These are phyloP conservation scores for Nesidiocoris tenuis DNA, from an alignment of 2,888 invertebrate species.

Conservation along the genomic window DNA sequence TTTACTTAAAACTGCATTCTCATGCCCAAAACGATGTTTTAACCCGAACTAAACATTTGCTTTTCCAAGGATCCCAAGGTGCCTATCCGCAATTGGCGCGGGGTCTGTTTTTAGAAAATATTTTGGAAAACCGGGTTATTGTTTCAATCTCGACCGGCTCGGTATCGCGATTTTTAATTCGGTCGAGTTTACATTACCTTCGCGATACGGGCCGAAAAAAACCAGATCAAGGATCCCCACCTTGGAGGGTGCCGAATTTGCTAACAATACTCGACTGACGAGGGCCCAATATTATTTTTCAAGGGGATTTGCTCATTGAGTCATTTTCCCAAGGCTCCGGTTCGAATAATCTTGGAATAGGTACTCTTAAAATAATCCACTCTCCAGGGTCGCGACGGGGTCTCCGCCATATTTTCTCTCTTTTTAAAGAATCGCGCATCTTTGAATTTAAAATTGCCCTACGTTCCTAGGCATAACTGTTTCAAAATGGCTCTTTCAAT, in stretches of 20 bases:
- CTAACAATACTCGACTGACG: not conserved
- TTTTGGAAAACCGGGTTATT: conserved; percentile 12
- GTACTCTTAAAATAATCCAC: conserved; percentile 25
- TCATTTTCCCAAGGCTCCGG: conserved; percentile 5
- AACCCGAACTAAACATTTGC: not conserved
- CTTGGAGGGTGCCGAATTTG: not conserved
- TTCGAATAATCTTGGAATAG: conserved; percentile 15
- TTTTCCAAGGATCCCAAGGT: not conserved
- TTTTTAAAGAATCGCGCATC: too few relatives aligned
- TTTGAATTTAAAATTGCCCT: too few relatives aligned
- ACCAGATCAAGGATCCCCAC: conserved; percentile 14
- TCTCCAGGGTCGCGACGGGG: conserved; percentile 4
- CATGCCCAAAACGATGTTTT: too few relatives aligned
- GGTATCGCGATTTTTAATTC: not conserved
- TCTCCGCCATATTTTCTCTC: not conserved
- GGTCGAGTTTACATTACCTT: conserved; percentile 14
- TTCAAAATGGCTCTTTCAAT: too few relatives aligned
- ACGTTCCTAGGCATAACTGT: too few relatives aligned
- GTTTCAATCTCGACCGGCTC: conserved; percentile 1
- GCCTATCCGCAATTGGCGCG: not conserved
- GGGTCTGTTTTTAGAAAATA: conserved; percentile 11
- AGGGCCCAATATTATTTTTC: not conserved
- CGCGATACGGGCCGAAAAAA: conserved; percentile 11
- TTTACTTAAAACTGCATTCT: too few relatives aligned
- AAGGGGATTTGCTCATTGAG: conserved; percentile 27